These are phyloP conservation scores for Hippocampus guttulatus DNA, from an alignment of 2,113 vertebrate species.

Conservation along the genomic window DNA sequence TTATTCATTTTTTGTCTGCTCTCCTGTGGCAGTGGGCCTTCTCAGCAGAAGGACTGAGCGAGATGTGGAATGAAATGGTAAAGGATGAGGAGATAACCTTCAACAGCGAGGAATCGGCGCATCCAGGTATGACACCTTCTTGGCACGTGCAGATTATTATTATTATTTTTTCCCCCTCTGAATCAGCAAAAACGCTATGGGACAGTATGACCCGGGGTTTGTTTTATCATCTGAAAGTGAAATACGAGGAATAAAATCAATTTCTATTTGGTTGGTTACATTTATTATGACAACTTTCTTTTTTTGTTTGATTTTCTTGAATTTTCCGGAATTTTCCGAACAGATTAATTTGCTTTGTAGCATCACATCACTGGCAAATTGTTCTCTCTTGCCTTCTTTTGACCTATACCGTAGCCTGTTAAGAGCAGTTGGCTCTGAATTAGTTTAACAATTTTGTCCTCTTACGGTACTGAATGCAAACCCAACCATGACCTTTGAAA, in stretches of 20 bases:
- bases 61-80: slow-evolving; percentile 99
- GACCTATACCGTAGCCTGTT: too few species aligned
- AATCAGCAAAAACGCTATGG: neutral
- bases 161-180: neutral
- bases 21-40: slow-evolving; percentile 83
- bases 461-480: too few species aligned
- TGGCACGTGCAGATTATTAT: neutral
- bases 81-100: slow-evolving; percentile 96
- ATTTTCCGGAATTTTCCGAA: too few species aligned
- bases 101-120: slow-evolving; percentile 79
- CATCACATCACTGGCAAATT: too few species aligned
- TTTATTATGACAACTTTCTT: neutral
- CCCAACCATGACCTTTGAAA: too few species aligned
- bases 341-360: too few species aligned
- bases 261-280: too few species aligned
- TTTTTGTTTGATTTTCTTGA: too few species aligned
- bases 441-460: too few species aligned
- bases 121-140: slow-evolving; percentile 68
- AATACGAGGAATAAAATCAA: neutral
- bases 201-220: neutral
- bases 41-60: slow-evolving; percentile 90
- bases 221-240: neutral
- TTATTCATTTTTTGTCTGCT: neutral
- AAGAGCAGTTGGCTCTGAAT: too few species aligned
- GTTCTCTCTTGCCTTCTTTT: too few species aligned